Percentiles rank a stretch among this genome's conserved stretches.
Evolutionary conservation across 2,888 invertebrate species (phyloP).

Genomic region (Colostygia pectinataria): DNA sequence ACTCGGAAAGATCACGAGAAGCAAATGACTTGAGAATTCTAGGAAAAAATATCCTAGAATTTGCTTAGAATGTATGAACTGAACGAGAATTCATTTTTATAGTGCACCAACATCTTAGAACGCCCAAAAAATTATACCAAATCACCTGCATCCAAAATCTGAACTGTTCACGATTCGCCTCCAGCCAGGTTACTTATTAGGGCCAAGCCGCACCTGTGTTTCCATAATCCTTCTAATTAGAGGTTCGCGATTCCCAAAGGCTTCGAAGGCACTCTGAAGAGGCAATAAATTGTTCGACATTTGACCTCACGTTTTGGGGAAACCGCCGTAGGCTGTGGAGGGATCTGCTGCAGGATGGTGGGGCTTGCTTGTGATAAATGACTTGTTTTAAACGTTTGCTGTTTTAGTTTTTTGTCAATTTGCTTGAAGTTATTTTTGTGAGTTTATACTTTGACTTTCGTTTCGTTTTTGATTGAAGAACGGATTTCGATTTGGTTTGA

Average conservation of each 20-base stretch:
- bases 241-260: constrained; percentile 81
- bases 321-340: constrained; percentile 55
- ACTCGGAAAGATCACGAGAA: no score
- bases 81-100: background rate
- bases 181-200: constrained; percentile 79
- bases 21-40: no score
- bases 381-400: constrained; percentile 18
- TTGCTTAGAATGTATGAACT: no score
- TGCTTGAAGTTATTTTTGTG: no score
- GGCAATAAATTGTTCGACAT: constrained; percentile 83
- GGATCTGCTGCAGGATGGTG: constrained; percentile 1
- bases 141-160: constrained; percentile 76
- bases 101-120: constrained; percentile 55
- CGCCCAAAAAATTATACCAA: constrained; percentile 53
- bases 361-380: constrained; percentile 19
- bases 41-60: no score
- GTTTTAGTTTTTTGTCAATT: background rate
- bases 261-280: constrained; percentile 64
- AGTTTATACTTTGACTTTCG: no score
- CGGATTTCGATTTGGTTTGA: no score
- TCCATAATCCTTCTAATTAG: constrained; percentile 82
- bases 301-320: constrained; percentile 78
- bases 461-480: no score
- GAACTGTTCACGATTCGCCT: constrained; percentile 77
- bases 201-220: constrained; percentile 80